These are phyloP conservation scores for Corvus moneduloides DNA, from an alignment of 2,113 vertebrate species.

Conservation along the genomic window DNA sequence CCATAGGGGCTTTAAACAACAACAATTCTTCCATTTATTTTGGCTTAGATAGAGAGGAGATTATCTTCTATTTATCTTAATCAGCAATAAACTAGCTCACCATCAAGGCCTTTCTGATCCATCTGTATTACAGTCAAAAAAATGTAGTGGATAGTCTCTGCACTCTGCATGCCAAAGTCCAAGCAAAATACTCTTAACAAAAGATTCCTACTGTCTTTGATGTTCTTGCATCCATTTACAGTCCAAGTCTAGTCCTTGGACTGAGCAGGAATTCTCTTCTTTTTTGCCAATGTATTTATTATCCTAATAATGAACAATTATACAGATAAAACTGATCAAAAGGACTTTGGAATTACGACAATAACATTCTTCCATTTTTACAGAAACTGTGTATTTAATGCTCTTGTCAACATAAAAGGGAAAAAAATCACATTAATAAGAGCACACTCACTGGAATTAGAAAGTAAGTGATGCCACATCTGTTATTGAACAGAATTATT, in stretches of 20 bases:
- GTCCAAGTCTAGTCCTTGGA: neutral
- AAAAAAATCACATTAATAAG: neutral
- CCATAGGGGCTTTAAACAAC: neutral
- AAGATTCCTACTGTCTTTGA: neutral
- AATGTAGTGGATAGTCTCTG: neutral
- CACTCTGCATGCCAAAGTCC: neutral
- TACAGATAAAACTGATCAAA: neutral
- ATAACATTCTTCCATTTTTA: neutral
- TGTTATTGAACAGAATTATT: neutral
- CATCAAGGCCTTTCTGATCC: neutral
- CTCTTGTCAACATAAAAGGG: neutral
- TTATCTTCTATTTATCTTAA: neutral
- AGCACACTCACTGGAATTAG: neutral
- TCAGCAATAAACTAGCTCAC: neutral
- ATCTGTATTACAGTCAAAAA: neutral
- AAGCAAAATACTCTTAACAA: neutral
- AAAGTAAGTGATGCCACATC: neutral
- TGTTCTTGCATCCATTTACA: neutral
- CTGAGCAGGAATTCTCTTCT: neutral
- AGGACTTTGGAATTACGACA: neutral
- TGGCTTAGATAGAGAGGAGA: neutral
- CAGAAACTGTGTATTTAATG: neutral
- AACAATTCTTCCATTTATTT: neutral
- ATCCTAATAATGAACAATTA: neutral
- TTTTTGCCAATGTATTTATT: neutral